Evolutionary conservation across 2,888 invertebrate species (phyloP).

Genomic region (Erebia palarica): DNA sequence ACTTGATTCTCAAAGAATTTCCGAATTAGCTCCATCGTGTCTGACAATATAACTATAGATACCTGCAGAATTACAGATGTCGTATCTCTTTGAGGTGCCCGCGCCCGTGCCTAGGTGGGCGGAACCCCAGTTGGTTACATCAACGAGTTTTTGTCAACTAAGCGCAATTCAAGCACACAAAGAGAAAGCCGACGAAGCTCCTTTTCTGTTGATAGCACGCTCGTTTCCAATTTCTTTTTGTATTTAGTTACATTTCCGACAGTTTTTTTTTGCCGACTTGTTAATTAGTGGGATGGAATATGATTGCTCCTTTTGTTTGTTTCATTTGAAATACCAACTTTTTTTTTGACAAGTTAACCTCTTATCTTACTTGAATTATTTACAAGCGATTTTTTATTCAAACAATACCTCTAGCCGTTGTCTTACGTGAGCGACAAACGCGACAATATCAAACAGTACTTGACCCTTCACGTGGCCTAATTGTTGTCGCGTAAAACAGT

Average conservation of each 20-base stretch:
- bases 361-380: too few relatives aligned
- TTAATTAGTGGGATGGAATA: not conserved
- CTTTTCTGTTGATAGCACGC: constrained; percentile 38
- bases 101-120: constrained; percentile 27
- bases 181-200: constrained; percentile 36
- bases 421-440: too few relatives aligned
- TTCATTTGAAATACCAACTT: too few relatives aligned
- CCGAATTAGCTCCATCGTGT: not conserved
- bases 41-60: not conserved
- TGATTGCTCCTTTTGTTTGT: not conserved
- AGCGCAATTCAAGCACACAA: constrained; percentile 30
- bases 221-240: constrained; percentile 34
- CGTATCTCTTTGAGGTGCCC: constrained; percentile 26
- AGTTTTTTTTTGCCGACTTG: not conserved
- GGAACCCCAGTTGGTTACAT: constrained; percentile 29
- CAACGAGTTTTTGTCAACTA: constrained; percentile 37
- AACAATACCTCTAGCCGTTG: too few relatives aligned
- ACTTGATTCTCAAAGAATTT: not conserved
- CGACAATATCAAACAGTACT: too few relatives aligned
- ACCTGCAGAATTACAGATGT: not conserved
- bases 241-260: constrained; percentile 22
- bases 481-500: too few relatives aligned
- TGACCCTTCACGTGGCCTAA: too few relatives aligned
- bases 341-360: too few relatives aligned
- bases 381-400: too few relatives aligned